Conservation (phyloP, 64 coral and sea anemone species). For the Platygyra sinensis region DNA sequence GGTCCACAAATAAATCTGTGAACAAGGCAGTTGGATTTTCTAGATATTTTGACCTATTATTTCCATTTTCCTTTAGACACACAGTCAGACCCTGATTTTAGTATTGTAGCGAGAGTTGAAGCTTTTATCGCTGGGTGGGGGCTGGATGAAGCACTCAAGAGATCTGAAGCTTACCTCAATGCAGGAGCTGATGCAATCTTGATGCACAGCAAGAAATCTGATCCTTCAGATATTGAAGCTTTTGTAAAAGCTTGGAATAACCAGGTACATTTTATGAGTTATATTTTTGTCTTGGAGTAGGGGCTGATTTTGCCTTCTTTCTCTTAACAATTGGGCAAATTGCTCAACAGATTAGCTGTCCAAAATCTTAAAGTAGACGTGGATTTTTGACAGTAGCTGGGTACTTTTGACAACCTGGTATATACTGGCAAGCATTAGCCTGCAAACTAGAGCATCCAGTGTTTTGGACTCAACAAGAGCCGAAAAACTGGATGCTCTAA, state of each 20-base stretch:
- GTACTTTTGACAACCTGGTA: too few relatives aligned
- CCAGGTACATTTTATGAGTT: conserved; percentile 55
- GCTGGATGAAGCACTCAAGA: conserved; percentile 87
- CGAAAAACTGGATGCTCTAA: too few relatives aligned
- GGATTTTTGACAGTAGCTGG: too few relatives aligned
- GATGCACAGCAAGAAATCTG: conserved; percentile 99
- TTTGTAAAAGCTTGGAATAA: conserved; percentile 99
- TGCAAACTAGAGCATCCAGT: too few relatives aligned
- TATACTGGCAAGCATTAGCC: too few relatives aligned
- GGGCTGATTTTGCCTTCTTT: too few relatives aligned
- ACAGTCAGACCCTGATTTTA: conserved; percentile 93
- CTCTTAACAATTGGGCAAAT: too few relatives aligned
- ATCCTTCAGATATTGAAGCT: conserved; percentile 98
- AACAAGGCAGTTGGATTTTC: too few relatives aligned
- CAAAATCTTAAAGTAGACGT: too few relatives aligned
- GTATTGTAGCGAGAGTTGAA: conserved; percentile 93
- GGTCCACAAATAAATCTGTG: too few relatives aligned
- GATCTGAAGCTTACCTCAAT: conserved; percentile 95
- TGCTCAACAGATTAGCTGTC: too few relatives aligned
- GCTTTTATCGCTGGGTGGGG: conserved; percentile 99
- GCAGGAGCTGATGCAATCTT: conserved; percentile 99
- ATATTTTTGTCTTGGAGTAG: not conserved
- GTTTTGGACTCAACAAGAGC: too few relatives aligned
- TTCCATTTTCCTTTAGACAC: conserved; percentile 57
- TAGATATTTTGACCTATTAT: not conserved